Conservation (phyloP, 1,140 invertebrate genomes). For the Colletes latitarsis region DNA sequence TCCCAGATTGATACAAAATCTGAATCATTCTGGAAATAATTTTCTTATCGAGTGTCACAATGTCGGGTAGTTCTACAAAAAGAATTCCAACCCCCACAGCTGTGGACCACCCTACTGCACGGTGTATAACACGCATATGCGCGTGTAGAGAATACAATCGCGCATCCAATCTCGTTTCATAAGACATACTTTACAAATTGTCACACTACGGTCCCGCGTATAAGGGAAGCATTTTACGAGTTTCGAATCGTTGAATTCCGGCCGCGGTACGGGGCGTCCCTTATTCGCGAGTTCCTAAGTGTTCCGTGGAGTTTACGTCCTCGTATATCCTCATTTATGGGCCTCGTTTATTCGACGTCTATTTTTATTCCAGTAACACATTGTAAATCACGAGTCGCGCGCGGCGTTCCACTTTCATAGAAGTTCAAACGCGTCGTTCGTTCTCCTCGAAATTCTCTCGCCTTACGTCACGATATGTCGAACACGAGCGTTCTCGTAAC, state of each 20-base stretch:
- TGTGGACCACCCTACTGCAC: too few species aligned
- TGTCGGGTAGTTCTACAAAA: too few species aligned
- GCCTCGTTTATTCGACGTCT: background rate
- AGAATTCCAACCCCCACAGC: too few species aligned
- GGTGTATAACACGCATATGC: too few species aligned
- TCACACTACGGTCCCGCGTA: too few species aligned
- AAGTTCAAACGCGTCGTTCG: slow-evolving; percentile 16
- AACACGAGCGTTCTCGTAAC: slow-evolving; percentile 26
- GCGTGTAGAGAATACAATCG: too few species aligned
- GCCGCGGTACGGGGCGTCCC: background rate
- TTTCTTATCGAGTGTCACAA: too few species aligned
- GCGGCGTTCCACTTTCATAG: slow-evolving; percentile 32
- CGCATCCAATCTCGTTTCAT: too few species aligned
- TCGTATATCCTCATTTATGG: slow-evolving; percentile 14
- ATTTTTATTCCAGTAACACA: slow-evolving; percentile 29
- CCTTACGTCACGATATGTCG: slow-evolving; percentile 36
- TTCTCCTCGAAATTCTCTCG: slow-evolving; percentile 23
- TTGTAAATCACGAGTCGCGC: slow-evolving; percentile 37
- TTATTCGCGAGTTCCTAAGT: background rate
- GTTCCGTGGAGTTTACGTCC: background rate
- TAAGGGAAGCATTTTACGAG: too few species aligned
- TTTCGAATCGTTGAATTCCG: background rate
- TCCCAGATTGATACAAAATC: too few species aligned
- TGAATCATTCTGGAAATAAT: too few species aligned
- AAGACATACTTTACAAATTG: too few species aligned